Evolutionary conservation across 2,888 invertebrate genomes (phyloP).

Genomic region (Andrena flavipes): DNA sequence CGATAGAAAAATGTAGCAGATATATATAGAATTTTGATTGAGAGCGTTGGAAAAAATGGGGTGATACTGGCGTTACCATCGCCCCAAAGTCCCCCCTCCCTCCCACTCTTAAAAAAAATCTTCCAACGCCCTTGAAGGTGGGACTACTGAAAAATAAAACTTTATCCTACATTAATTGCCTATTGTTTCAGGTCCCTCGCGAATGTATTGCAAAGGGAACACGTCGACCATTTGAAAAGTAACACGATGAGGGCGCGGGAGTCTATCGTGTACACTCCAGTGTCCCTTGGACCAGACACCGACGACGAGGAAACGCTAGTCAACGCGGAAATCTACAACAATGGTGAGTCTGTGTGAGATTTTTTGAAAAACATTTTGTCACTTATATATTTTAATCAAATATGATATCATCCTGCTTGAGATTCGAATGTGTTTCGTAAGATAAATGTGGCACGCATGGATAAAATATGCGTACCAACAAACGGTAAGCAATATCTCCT

Average conservation of each 20-base stretch:
- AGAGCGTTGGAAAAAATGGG: too few species aligned
- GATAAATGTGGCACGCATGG: neutral
- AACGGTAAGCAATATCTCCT: slow-evolving; percentile 29
- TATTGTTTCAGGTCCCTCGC: slow-evolving; percentile 55
- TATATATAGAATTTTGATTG: too few species aligned
- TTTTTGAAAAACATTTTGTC: neutral
- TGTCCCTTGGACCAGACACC: slow-evolving; percentile 83
- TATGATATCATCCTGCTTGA: neutral
- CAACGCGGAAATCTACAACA: slow-evolving; percentile 83
- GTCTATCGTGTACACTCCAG: slow-evolving; percentile 82
- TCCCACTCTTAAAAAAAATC: too few species aligned
- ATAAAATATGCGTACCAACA: slow-evolving; percentile 28
- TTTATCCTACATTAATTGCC: neutral
- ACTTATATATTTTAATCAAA: neutral
- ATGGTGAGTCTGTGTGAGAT: slow-evolving; percentile 75
- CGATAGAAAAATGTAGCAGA: too few species aligned
- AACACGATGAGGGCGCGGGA: slow-evolving; percentile 81
- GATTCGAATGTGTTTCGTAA: neutral
- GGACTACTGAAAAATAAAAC: neutral
- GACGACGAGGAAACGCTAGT: slow-evolving; percentile 83
- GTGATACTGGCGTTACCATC: too few species aligned
- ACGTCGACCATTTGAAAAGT: slow-evolving; percentile 1
- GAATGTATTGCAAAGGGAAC: slow-evolving; percentile 34
- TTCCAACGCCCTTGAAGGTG: too few species aligned
- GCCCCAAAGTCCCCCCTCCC: too few species aligned